Evolutionary conservation across 2,888 invertebrate species (phyloP), one percentile per base, ranked within the genome.

Genomic region (Cartodere bifasciata): DNA sequence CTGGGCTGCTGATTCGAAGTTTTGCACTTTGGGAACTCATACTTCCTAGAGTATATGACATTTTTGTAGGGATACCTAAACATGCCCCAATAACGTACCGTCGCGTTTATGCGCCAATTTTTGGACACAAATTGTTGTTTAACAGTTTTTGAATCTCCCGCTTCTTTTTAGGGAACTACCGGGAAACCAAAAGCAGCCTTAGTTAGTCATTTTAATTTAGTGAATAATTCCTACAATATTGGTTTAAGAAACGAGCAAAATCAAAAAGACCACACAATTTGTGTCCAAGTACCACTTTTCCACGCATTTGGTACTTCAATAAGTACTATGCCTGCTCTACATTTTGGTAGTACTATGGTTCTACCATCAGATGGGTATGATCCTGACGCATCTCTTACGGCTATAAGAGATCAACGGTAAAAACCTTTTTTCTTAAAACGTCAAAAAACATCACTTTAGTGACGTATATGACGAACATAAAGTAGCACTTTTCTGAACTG

Each of bases 221-320:
- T 84, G 2, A 90, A 91, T 55, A 88, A 88, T 54, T 68, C 76
- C 4, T 70, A 68, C 46, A 68, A 70, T 44, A 62, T 75, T 31
- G 79, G 75, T 1, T 60, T 50, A 16, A 58, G 72, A 35, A 56
- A 59, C 25, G 56, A 57, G 7, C 47, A 69, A 1, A 41, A 62
- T 26, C 53, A 60, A 13, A 64, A 56, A 13, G 61, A 67, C 40
- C 61, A 66, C 10, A 69, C 47, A 35, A 58, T 72, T 33, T 75
- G 74, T 39, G 46, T 73, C 2, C 77, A 80, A 47, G 77, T 82
- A 11, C 87, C 87, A 0, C 63, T 85, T 13, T 88, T 85, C 52
- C 90, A 91, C 55, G 83, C 78, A 17, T 87, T 74, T 52, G 88
- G 86, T 1, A 72, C 76, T 35, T 67, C 75, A 2, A 59, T 73